phyloP scores from a whole-genome alignment of 1,140 invertebrate species.

The Aphidius ervi region DNA sequence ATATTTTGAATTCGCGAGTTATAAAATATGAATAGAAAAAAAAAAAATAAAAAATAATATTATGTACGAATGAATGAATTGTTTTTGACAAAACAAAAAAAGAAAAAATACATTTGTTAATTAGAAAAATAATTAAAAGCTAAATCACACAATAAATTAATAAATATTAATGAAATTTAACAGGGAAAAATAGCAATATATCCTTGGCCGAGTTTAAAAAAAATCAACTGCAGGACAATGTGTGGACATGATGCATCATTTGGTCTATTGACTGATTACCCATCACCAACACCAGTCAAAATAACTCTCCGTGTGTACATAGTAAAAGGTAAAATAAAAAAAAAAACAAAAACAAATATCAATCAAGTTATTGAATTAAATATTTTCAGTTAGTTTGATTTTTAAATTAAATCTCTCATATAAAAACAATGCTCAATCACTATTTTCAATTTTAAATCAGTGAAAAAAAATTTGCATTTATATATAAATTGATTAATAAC shows the following conservation, averaged over 20 bases:
- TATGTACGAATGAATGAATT: too few relatives aligned
- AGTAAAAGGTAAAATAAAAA: constrained; percentile 55
- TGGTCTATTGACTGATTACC: constrained; percentile 62
- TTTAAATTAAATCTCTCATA: too few relatives aligned
- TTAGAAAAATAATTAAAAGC: neutral
- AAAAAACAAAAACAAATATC: too few relatives aligned
- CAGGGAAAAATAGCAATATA: constrained; percentile 57
- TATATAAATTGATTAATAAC: neutral
- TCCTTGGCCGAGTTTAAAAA: constrained; percentile 42
- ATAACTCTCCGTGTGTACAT: constrained; percentile 76
- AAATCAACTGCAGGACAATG: constrained; percentile 38
- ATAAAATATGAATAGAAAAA: too few relatives aligned
- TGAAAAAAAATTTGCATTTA: neutral
- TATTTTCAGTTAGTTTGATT: too few relatives aligned
- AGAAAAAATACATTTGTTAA: too few relatives aligned
- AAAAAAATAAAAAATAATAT: too few relatives aligned
- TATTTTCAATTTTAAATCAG: too few relatives aligned
- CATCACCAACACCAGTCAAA: constrained; percentile 64
- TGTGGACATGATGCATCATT: constrained; percentile 40
- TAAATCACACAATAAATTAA: neutral
- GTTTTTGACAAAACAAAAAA: too few relatives aligned
- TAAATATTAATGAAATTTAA: constrained; percentile 8
- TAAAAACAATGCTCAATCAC: too few relatives aligned
- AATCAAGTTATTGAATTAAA: too few relatives aligned
- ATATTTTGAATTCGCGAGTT: too few relatives aligned